Base-by-base conservation (phyloP, 2,888 invertebrate species). In the Mimachlamys varia region DNA sequence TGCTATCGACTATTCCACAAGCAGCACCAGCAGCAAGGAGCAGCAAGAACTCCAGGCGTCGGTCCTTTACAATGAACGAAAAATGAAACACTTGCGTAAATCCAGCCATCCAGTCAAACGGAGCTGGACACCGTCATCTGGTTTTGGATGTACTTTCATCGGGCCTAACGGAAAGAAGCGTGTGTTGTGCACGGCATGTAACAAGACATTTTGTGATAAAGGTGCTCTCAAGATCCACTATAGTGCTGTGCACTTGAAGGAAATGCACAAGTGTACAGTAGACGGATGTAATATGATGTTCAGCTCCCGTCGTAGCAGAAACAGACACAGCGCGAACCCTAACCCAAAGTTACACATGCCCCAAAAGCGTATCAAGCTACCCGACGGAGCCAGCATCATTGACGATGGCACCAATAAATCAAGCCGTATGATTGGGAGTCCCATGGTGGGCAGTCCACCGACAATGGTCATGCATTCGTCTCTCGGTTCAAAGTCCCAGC, bases 251-350 rank as follows among this genome's bases (percentile, higher is more conserved):
- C 99, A 99, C 96, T 97, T 99, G 92, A 98, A 99, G 87, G 99
- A 99, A 97, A 99, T 99, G 99, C 99, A 99, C 97, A 99, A 99
- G 97, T 99, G 99, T 96, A 99, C 99, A 0, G 99, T 99, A 0
- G 99, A 99, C 96, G 99, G 99, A 0, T 99, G 99, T 97, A 99
- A 98, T 96, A 99, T 99, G 99, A 99, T 99, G 99, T 99, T 99
- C 96, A 99, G 99, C 96, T 99, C 99, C 19, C 97, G 99, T 93
- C 97, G 99, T 93, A 99, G 99, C 49, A 97, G 99, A 89, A 99
- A 99, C 96, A 97, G 99, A 3, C 99, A 99, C 97, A 99, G 99
- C 96, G 99, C 99, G 17, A 99, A 99, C 97, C 99, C 99, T 0
- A 99, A 99, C 97, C 99, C 99, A 0, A 99, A 99, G 97, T 97